These are phyloP conservation scores for Alouatta palliata DNA, from an alignment of 2,113 vertebrate genomes.

Conservation along the genomic window DNA sequence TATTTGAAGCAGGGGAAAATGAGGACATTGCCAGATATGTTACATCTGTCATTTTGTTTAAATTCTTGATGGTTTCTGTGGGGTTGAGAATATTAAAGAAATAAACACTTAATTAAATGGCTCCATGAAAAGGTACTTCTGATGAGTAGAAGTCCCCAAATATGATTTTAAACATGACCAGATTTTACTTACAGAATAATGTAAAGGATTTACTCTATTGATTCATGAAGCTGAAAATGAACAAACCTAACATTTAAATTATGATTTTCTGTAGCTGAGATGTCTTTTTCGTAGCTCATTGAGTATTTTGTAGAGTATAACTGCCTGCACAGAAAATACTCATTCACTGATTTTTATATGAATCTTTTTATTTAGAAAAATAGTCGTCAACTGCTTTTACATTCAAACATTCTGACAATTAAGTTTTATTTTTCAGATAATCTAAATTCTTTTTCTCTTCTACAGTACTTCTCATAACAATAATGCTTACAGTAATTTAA, in stretches of 20 bases:
- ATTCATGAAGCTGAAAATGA: slow-evolving; percentile 85
- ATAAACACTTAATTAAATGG: slow-evolving; percentile 51
- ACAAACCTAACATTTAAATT: slow-evolving; percentile 84
- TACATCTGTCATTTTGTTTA: not conserved
- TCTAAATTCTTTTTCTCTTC: slow-evolving; percentile 52
- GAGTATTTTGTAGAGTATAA: slow-evolving; percentile 83
- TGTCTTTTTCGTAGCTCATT: slow-evolving; percentile 84
- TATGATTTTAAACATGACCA: slow-evolving; percentile 78
- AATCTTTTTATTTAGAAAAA: slow-evolving; percentile 81
- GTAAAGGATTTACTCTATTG: slow-evolving; percentile 76
- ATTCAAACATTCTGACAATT: slow-evolving; percentile 75
- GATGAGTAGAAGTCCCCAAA: slow-evolving; percentile 48
- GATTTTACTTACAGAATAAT: slow-evolving; percentile 77
- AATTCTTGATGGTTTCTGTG: not conserved
- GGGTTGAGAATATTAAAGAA: slow-evolving; percentile 22
- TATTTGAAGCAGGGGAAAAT: not conserved
- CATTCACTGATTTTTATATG: slow-evolving; percentile 82
- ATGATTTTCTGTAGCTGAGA: slow-evolving; percentile 80
- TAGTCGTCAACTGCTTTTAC: slow-evolving; percentile 72
- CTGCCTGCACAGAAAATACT: slow-evolving; percentile 77
- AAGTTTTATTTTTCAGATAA: slow-evolving; percentile 70
- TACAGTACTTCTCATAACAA: slow-evolving; percentile 32
- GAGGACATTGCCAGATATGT: not conserved
- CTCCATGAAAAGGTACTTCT: slow-evolving; percentile 44
- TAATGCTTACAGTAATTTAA: slow-evolving; percentile 53